Percentiles rank a stretch among this genome's conserved stretches.
phyloP scores from a whole-genome alignment of 2,113 vertebrate species.

The Aspidoscelis tigris region DNA sequence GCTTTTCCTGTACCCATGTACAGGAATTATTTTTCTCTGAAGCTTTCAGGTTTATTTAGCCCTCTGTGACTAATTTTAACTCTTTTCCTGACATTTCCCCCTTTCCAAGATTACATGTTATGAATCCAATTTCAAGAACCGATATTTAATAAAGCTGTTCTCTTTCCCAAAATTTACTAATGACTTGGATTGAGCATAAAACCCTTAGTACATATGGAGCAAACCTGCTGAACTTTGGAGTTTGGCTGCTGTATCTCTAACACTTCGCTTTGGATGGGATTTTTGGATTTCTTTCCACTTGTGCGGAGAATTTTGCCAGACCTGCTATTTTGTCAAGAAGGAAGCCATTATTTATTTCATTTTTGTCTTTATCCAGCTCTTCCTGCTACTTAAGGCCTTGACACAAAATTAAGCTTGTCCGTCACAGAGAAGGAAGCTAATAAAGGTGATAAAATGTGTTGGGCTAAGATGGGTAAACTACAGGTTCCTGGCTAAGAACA shows the following conservation, averaged over 20 bases:
- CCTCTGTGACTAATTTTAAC: no score
- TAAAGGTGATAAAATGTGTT: background rate
- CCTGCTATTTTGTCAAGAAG: background rate
- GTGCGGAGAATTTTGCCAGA: slow-evolving; percentile 4
- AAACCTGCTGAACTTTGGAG: slow-evolving; percentile 45
- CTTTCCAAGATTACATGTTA: no score
- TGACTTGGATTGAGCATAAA: slow-evolving; percentile 48
- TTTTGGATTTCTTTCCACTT: slow-evolving; percentile 3
- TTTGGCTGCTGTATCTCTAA: slow-evolving; percentile 6
- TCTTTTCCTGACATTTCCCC: no score
- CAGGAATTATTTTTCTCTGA: no score
- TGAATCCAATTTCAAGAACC: no score
- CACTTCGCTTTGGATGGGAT: background rate
- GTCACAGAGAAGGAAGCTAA: background rate
- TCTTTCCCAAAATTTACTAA: slow-evolving; percentile 32
- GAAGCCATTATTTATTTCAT: background rate
- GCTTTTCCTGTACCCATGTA: no score
- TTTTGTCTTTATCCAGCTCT: background rate
- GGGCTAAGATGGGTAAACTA: background rate
- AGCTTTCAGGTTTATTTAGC: no score
- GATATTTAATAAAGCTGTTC: background rate
- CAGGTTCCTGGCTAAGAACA: background rate
- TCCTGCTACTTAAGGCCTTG: background rate
- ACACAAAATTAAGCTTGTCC: background rate
- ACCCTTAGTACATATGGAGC: slow-evolving; percentile 29